Evolutionary conservation across 1,140 invertebrate species (phyloP), one percentile per base, ranked within the genome.

Genomic region (Stenopsyche tienmushanensis): DNA sequence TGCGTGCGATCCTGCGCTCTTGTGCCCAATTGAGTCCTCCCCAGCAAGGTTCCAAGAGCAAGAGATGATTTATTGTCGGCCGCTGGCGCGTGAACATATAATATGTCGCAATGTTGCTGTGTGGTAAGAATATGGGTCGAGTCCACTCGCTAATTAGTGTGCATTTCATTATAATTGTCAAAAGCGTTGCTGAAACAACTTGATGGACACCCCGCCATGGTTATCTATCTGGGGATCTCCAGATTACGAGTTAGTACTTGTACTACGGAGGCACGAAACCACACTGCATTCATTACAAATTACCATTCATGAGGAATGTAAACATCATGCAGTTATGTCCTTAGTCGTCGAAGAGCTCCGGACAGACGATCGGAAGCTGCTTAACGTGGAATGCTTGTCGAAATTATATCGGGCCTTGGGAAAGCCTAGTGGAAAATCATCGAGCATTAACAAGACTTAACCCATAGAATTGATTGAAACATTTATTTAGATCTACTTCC

Each of bases 181-280:
- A 18, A 21, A 49, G 47, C 47, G 47, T 18, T 21, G 47, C 21
- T 49, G 17, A 34, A 34, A 18, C 47, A 13, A 20, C 15, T 17
- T 23, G 21, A 49, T 20, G 29, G 29, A 34, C 29, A 18, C 15
- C 3, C 47, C 21, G 39, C n/a, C 21, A 1, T 3, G 21, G 24
- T 62, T 62, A 62, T 62, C 59, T 62, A 62, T 62, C 8, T 62
- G 23, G 59, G 59, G 24, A 62, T 62, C 59, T 15, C 15, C 17
- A 20, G 13, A 39, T 59, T 42, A 8, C 9, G 41, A 59, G 34
- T 18, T 60, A 9, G 39, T 45, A 13, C 24, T 55, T 55, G 8
- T 23, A 26, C 21, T 25, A 25, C 17, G 20, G 17, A 15, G 29
- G 13, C 29, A 34, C 29, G 29, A 34, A 34, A 7, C 29, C 29